phyloP scores from a whole-genome alignment of 2,888 invertebrate genomes.

The Dicyrtoma fusca region DNA sequence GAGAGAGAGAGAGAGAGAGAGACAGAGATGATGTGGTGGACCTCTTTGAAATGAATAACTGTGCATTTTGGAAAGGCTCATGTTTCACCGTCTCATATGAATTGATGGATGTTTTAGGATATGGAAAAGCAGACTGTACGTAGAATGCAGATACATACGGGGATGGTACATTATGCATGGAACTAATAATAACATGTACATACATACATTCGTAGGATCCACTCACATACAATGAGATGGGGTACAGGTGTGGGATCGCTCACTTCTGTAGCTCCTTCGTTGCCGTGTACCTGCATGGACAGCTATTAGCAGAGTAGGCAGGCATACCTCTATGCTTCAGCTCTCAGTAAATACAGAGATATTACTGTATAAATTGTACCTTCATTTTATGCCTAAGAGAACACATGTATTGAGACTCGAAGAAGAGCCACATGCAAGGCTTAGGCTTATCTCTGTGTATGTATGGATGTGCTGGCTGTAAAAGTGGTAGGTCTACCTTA shows the following conservation, averaged over 20 bases:
- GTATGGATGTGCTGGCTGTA: too few species aligned
- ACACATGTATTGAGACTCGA: background rate
- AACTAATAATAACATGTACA: too few species aligned
- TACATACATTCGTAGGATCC: too few species aligned
- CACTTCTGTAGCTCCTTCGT: too few species aligned
- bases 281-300: too few species aligned
- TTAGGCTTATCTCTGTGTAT: too few species aligned
- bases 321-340: constrained; percentile 1
- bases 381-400: background rate
- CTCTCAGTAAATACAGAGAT: background rate
- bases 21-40: background rate
- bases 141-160: background rate
- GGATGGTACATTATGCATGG: too few species aligned
- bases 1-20: constrained; percentile 9
- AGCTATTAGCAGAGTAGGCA: background rate
- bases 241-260: constrained; percentile 25
- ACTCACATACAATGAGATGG: too few species aligned
- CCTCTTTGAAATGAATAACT: constrained; percentile 23
- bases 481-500: background rate
- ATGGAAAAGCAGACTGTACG: background rate
- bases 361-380: too few species aligned
- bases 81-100: constrained; percentile 10
- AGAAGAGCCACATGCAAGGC: too few species aligned
- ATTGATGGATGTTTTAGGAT: constrained; percentile 28
- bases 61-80: constrained; percentile 28